Conservation (phyloP, 1,140 invertebrate genomes). For the Anoplophora glabripennis region DNA sequence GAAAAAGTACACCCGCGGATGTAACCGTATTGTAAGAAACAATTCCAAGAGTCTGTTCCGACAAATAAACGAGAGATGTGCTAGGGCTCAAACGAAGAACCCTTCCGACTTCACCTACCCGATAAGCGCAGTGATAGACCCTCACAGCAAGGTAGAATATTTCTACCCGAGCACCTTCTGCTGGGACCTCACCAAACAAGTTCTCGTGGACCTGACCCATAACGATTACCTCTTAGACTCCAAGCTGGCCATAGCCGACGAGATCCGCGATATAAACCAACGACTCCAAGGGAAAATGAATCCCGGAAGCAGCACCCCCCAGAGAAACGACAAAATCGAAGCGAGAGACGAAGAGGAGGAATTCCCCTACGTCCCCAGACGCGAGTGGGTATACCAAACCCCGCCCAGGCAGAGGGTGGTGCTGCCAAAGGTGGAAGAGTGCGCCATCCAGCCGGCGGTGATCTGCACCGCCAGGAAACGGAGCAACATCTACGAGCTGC, state of each 20-base stretch:
- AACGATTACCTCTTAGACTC: no score
- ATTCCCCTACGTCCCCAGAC: slow-evolving; percentile 11
- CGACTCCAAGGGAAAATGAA: no score
- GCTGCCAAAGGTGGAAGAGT: not conserved
- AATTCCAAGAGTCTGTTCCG: slow-evolving; percentile 27
- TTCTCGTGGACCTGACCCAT: no score
- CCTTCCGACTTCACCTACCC: no score
- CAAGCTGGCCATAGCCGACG: no score
- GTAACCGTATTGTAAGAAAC: slow-evolving; percentile 8
- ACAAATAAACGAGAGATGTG: slow-evolving; percentile 19
- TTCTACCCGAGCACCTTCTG: no score
- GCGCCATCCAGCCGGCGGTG: slow-evolving; percentile 14
- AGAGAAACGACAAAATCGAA: not conserved
- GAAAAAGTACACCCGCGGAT: not conserved
- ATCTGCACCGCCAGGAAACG: slow-evolving; percentile 4
- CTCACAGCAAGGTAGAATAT: no score
- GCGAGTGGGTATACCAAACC: slow-evolving; percentile 26
- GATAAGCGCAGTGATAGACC: no score
- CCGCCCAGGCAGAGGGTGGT: slow-evolving; percentile 20
- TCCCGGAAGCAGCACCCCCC: no score
- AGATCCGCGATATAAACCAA: no score
- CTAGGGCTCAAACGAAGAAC: not conserved
- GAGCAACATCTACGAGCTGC: slow-evolving; percentile 13
- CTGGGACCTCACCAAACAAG: no score
- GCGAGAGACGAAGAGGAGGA: slow-evolving; percentile 16